A percentile compares a stretch with the other conserved stretches of the same genome.
Evolutionary conservation across 1,140 invertebrate genomes (phyloP).

Genomic region (Cotesia typhae): DNA sequence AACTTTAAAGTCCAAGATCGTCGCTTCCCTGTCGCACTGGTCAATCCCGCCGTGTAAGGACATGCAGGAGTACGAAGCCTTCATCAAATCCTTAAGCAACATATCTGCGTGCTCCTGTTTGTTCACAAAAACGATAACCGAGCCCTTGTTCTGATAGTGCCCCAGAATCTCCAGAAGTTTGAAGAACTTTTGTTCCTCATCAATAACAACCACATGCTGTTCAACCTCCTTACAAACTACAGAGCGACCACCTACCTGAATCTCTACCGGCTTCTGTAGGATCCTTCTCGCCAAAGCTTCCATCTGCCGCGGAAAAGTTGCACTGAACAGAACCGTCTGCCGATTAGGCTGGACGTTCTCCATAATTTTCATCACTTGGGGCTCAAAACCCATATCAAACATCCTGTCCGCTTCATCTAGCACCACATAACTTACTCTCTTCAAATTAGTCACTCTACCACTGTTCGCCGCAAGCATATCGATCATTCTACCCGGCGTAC

Average conservation of each 20-base stretch:
- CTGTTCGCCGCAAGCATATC: slow-evolving; percentile 99
- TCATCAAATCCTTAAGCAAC: slow-evolving; percentile 96
- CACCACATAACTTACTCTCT: slow-evolving; percentile 95
- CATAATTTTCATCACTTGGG: slow-evolving; percentile 97
- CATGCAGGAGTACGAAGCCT: slow-evolving; percentile 94
- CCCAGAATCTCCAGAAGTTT: slow-evolving; percentile 97
- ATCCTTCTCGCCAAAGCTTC: slow-evolving; percentile 96
- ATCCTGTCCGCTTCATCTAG: slow-evolving; percentile 99
- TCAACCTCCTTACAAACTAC: slow-evolving; percentile 99
- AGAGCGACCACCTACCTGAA: slow-evolving; percentile 97
- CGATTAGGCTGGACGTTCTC: slow-evolving; percentile 97
- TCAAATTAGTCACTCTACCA: slow-evolving; percentile 95
- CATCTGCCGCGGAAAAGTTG: slow-evolving; percentile 99
- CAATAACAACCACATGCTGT: slow-evolving; percentile 92
- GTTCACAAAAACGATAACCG: slow-evolving; percentile 97
- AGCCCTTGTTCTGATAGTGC: slow-evolving; percentile 92
- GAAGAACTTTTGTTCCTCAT: slow-evolving; percentile 98
- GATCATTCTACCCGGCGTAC: slow-evolving; percentile 99
- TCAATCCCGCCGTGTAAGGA: slow-evolving; percentile 99
- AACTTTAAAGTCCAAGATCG: slow-evolving; percentile 97
- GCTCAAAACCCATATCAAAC: slow-evolving; percentile 99
- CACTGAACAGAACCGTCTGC: slow-evolving; percentile 98
- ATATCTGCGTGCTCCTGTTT: slow-evolving; percentile 98
- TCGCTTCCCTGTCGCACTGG: slow-evolving; percentile 98
- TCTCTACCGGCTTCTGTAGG: slow-evolving; percentile 94